Base-by-base conservation (phyloP, 2,797 vertebrate genomes). In the Danio tinwini region DNA sequence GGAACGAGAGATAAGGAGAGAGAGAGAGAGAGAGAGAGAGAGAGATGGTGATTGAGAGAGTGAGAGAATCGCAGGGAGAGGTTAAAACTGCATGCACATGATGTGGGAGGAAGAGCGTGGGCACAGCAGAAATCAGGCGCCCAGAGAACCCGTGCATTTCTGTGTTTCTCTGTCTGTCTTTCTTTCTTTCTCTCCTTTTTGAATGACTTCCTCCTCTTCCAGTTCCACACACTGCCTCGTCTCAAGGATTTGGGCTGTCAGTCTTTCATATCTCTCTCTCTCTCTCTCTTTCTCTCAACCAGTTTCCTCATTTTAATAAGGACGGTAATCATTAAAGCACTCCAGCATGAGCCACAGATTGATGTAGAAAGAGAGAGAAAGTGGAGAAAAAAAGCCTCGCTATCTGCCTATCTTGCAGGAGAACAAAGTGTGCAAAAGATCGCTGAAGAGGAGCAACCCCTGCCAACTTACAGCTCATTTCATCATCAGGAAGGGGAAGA, bases 81-180 rank as follows among this genome's bases (percentile, higher is more conserved):
- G 92, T 90, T 93, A 93, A 87, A 88, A 89, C 91, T 90, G 87
- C 85, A 85, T 87, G 88, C 85, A 91, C 82, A 86, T 90, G 85
- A 91, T 91, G 93, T 94, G 92, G 92, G 92, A 89, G 91, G 92
- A 92, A 91, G 87, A 89, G 91, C 88, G 88, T 87, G 91, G 89
- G 93, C 93, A 87, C 81, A 86, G 62, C 79, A 88, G 88, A 90
- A 92, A 91, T 90, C 91, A 90, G 90, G 91, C 82, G 87, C 84
- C 90, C 87, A 89, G 86, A 89, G 90, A 91, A 86, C 88, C 86
- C 83, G 86, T 87, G 90, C 86, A 90, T 90, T 86, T 88, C 85
- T 91, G 80, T 80, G 50, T 76, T 80, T 80, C 58, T 77, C 70
- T 7, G 29, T 29, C 29, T 29, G 29, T 29, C 29, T 1, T 29